Evolutionary conservation across 2,113 vertebrate genomes (phyloP), one percentile per base, ranked within the genome.

Genomic region (Takifugu bimaculatus): DNA sequence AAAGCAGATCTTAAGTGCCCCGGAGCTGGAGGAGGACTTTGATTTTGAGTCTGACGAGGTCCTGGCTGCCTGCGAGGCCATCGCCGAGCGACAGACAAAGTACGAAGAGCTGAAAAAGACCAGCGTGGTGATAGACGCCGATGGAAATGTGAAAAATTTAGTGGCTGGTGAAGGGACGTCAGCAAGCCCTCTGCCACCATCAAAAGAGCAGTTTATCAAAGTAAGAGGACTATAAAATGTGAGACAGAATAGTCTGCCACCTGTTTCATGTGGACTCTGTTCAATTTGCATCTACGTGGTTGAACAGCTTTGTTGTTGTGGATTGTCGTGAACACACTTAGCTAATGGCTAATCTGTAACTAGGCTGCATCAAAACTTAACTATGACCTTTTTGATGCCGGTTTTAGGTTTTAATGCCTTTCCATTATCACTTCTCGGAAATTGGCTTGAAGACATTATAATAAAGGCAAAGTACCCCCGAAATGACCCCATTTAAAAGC

Each of bases 1-100:
- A 42, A 74, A 60, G 5, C 74, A 81, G 54, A 61, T 87, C 29
- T 73, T 87, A 0, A 60, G 88, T 6, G 86, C 82, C 5, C 91
- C 93, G 0, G 93, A 93, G 82, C 83, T 93, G 0, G 83, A 94
- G 54, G 92, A 89, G n/a, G 95, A 99, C 84, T 98, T 94, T 63
- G 96, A 98, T 84, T 99, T 98, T 68, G 96, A 99, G 87, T 94
- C 95, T 0, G 94, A 98, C 9, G 96, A 98, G 85, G 94, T 98
- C 60, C 88, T 99, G 57, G 93, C 90, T 4, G 96, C 95, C 15
- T 98, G 96, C 71, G 89, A 92, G n/a, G 94, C 96, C 0, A 92
- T 98, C 0, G 95, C 94, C 0, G 92, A 95, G 74, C 91, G 92
- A 43, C 93, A 96, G 79, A 92, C 91, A n/a, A 79, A 67, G 4